These are phyloP conservation scores for Ciconia nigra DNA, from an alignment of 2,797 vertebrate genomes.

Conservation along the genomic window DNA sequence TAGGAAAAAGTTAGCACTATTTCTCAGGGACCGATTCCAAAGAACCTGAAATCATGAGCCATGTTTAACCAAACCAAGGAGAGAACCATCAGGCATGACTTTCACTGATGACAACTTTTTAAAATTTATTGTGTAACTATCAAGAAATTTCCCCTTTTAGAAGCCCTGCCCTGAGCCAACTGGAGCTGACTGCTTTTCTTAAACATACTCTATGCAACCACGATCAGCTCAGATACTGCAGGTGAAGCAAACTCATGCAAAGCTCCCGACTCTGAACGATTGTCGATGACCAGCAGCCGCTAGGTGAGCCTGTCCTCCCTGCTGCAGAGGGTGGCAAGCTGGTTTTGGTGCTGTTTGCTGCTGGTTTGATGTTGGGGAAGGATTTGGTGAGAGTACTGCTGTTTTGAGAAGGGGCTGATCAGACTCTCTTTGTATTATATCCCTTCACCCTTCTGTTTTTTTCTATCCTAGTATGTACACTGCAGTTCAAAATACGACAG, in stretches of 20 bases:
- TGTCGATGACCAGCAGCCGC: neutral
- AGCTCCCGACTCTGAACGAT: fast-evolving
- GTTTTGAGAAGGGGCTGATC: neutral
- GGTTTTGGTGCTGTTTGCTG: neutral
- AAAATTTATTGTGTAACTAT: neutral
- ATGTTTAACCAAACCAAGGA: neutral
- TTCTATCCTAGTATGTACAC: neutral
- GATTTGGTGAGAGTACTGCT: neutral
- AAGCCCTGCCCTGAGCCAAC: neutral
- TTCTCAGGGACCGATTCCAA: neutral
- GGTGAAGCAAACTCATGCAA: neutral
- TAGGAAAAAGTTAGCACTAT: neutral
- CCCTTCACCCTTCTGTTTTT: neutral
- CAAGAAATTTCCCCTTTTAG: neutral
- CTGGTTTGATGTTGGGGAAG: neutral
- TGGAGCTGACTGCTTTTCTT: neutral
- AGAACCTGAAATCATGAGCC: neutral
- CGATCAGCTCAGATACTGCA: neutral
- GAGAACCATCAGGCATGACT: neutral
- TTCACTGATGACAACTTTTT: neutral
- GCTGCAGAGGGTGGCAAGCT: neutral
- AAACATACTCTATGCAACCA: neutral
- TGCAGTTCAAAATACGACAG: neutral
- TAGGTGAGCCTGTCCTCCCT: neutral
- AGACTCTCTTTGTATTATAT: neutral